Conservation (phyloP, 2,113 vertebrate species). For the Bufo gargarizans region DNA sequence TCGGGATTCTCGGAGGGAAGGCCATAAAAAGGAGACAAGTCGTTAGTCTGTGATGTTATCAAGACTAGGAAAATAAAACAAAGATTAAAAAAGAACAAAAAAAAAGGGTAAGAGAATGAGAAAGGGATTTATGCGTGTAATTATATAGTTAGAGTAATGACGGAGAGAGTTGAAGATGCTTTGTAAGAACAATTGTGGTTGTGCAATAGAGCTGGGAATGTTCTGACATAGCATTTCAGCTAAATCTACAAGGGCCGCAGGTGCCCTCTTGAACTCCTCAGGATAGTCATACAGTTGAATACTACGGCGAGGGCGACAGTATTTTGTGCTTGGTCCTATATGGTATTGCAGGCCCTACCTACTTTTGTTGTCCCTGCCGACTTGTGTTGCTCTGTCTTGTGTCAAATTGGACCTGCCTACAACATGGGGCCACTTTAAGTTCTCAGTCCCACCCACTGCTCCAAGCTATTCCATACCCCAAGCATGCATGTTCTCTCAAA, state of each 20-base stretch:
- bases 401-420: too few relatives aligned
- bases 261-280: too few relatives aligned
- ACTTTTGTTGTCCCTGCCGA: too few relatives aligned
- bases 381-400: too few relatives aligned
- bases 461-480: too few relatives aligned
- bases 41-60: neutral
- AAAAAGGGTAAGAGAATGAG: neutral
- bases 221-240: neutral
- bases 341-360: too few relatives aligned
- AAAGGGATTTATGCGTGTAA: neutral
- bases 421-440: too few relatives aligned
- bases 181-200: neutral
- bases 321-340: too few relatives aligned
- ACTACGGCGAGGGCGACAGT: too few relatives aligned
- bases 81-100: neutral
- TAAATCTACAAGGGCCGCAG: neutral
- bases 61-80: neutral
- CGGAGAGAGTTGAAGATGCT: neutral
- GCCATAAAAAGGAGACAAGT: slow-evolving; percentile 27
- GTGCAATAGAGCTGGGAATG: neutral
- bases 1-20: neutral
- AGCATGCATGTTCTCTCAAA: too few relatives aligned
- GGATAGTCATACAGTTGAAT: too few relatives aligned
- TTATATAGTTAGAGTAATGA: neutral
- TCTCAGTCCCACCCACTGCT: too few relatives aligned